phyloP scores from a whole-genome alignment of 1,140 invertebrate genomes.

The Macrotrachela quadricornifera region DNA sequence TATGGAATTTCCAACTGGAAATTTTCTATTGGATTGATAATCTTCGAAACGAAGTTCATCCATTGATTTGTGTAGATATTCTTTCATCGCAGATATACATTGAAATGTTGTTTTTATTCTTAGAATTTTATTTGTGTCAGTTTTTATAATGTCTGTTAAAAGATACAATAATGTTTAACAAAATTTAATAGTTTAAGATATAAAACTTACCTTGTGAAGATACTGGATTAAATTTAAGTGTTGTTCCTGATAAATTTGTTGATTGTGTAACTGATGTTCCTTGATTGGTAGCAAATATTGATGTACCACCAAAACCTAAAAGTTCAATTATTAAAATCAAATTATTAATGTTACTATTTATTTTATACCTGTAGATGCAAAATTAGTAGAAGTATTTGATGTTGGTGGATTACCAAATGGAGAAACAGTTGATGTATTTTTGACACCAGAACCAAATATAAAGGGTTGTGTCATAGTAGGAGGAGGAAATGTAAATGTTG shows the following conservation, averaged over 20 bases:
- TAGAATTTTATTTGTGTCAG: constrained; percentile 54
- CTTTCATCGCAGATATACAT: constrained; percentile 90
- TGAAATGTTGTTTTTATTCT: constrained; percentile 52
- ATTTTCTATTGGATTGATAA: constrained; percentile 67
- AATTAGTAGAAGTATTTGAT: constrained; percentile 17
- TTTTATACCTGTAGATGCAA: background rate
- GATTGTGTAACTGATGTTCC: constrained; percentile 12
- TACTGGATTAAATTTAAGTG: constrained; percentile 66
- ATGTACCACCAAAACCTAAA: too few relatives aligned
- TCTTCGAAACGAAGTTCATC: constrained; percentile 71
- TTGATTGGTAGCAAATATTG: too few relatives aligned
- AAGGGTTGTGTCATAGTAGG: too few relatives aligned
- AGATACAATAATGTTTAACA: too few relatives aligned
- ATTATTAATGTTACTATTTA: too few relatives aligned
- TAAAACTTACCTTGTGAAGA: constrained; percentile 42
- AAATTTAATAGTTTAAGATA: too few relatives aligned
- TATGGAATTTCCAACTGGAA: constrained; percentile 19
- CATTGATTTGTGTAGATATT: constrained; percentile 76
- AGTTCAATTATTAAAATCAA: too few relatives aligned
- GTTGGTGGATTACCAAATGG: constrained; percentile 11
- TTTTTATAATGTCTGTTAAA: constrained; percentile 68
- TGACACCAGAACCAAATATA: constrained; percentile 2
- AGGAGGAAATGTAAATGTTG: too few relatives aligned
- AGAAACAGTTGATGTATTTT: constrained; percentile 5
- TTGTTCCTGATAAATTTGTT: constrained; percentile 16